phyloP scores from a whole-genome alignment of 2,888 invertebrate species.

The Caprella mutica region DNA sequence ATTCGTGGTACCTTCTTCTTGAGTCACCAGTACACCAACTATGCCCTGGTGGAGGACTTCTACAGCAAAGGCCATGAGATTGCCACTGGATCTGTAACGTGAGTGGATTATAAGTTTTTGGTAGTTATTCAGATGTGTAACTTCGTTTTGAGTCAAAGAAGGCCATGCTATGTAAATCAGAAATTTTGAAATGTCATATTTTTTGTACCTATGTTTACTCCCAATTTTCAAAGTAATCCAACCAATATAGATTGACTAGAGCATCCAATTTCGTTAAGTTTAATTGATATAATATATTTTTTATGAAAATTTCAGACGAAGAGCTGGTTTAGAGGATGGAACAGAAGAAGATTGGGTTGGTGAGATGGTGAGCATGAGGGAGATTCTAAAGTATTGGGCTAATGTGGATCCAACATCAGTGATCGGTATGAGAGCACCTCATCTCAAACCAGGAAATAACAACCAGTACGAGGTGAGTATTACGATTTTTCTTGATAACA shows the following conservation, averaged over 20 bases:
- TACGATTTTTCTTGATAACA: too few species aligned
- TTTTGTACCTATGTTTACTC: too few species aligned
- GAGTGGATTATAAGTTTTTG: too few species aligned
- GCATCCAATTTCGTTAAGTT: too few species aligned
- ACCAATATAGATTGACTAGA: too few species aligned
- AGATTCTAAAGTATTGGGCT: constrained; percentile 67
- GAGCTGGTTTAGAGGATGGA: constrained; percentile 74
- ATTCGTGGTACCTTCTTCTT: constrained; percentile 86
- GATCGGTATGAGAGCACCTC: constrained; percentile 77
- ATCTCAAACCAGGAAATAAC: constrained; percentile 81
- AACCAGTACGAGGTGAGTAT: constrained; percentile 69
- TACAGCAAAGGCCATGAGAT: constrained; percentile 82
- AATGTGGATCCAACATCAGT: constrained; percentile 70
- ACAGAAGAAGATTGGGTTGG: constrained; percentile 87
- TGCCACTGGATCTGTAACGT: constrained; percentile 51
- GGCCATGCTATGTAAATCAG: too few species aligned
- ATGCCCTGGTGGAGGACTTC: constrained; percentile 78
- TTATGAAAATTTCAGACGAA: constrained; percentile 49
- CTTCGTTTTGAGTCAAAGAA: too few species aligned
- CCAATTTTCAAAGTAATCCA: too few species aligned
- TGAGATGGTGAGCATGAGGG: constrained; percentile 87
- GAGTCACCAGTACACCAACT: constrained; percentile 80
- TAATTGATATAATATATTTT: too few species aligned
- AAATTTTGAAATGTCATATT: too few species aligned
- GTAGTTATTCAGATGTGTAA: too few species aligned